Evolutionary conservation across 2,888 invertebrate species (phyloP).

Genomic region (Papilio elwesi): DNA sequence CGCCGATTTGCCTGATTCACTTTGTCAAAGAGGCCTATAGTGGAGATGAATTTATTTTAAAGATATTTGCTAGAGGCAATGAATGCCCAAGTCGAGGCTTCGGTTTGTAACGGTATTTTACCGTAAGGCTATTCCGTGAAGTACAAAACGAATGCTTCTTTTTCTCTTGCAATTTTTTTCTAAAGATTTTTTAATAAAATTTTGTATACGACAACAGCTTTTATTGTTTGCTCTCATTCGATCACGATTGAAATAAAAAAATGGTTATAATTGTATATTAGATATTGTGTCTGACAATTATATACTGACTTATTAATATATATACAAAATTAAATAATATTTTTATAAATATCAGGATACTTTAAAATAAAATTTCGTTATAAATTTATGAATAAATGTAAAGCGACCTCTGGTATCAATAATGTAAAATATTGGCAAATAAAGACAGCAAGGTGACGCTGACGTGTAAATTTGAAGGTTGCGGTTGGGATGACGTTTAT

Average conservation of each 20-base stretch:
- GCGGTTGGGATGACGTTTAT: neutral
- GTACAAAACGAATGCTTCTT: neutral
- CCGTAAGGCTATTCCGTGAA: neutral
- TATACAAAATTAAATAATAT: too few species aligned
- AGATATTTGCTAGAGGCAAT: neutral
- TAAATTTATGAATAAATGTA: neutral
- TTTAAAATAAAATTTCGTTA: neutral
- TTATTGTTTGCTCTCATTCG: too few species aligned
- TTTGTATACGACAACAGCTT: too few species aligned
- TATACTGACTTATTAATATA: too few species aligned
- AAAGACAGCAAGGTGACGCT: neutral
- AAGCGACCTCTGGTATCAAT: conserved; percentile 19
- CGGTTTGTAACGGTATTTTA: conserved; percentile 4
- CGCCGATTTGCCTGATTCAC: neutral
- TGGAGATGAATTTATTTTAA: neutral
- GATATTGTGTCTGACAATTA: too few species aligned
- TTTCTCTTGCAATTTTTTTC: too few species aligned
- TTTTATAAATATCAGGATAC: neutral
- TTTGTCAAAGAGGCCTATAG: neutral
- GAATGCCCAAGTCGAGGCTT: neutral
- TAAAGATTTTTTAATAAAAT: too few species aligned
- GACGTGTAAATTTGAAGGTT: conserved; percentile 5
- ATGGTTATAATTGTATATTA: too few species aligned
- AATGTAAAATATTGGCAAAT: neutral
- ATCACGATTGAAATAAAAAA: too few species aligned